Percentiles rank a stretch among this genome's conserved stretches.
These are phyloP conservation scores for Hepsetus odoe DNA, from an alignment of 2,113 vertebrate genomes.

Conservation along the genomic window DNA sequence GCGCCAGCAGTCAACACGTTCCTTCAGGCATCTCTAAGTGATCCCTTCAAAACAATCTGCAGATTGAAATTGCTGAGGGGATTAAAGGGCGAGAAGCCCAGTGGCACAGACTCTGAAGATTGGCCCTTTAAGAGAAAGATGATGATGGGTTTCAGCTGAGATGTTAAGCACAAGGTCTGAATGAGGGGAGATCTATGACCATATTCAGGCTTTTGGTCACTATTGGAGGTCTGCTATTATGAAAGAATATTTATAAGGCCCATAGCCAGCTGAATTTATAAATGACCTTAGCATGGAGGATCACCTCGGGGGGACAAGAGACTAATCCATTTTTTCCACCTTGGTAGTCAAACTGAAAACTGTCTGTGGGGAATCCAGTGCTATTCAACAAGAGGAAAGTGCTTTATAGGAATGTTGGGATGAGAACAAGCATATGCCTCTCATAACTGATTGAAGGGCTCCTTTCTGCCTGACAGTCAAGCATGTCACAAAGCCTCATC, in stretches of 20 bases:
- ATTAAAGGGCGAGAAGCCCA: constrained; percentile 47
- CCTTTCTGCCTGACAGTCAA: constrained; percentile 15
- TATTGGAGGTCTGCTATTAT: background rate
- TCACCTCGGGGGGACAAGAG: constrained; percentile 4
- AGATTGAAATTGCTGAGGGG: constrained; percentile 58
- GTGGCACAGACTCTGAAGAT: constrained; percentile 38
- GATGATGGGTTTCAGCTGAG: constrained; percentile 37
- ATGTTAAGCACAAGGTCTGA: constrained; percentile 43
- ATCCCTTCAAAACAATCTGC: constrained; percentile 56
- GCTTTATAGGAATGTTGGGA: constrained; percentile 37
- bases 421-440: constrained; percentile 26
- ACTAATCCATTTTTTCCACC: constrained; percentile 44
- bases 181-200: constrained; percentile 19
- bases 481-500: constrained; percentile 23
- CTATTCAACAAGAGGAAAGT: constrained; percentile 31
- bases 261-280: constrained; percentile 15
- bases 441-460: constrained; percentile 2
- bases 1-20: constrained; percentile 56
- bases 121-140: constrained; percentile 36
- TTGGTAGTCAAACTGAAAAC: constrained; percentile 31
- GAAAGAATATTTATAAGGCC: no score
- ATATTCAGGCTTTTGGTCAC: constrained; percentile 20
- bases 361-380: background rate
- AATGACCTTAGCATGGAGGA: constrained; percentile 10
- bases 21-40: constrained; percentile 57